Evolutionary conservation across 2,888 invertebrate species (phyloP), one percentile per base, ranked within the genome.

Genomic region (Phrixothrix hirtus): DNA sequence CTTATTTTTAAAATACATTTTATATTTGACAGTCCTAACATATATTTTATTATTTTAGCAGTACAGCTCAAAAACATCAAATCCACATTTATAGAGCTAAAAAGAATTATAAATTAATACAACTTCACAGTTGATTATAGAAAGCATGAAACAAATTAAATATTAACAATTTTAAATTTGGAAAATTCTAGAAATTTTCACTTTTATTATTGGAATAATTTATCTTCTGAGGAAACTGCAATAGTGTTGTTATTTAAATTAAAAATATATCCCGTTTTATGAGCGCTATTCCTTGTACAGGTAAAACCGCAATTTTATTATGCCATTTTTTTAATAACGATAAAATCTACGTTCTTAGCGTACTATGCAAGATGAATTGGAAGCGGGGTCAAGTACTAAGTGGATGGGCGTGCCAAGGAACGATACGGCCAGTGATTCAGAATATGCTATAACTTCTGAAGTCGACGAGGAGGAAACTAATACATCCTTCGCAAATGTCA

Each of bases 391-490:
- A 54, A 54, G 44, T 45, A 42, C 44, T 54, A 54, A 54, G 54
- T 54, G 54, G 48, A 45, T 54, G 54, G 54, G 54, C 54, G 54
- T 48, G 48, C 35, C 54, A 32, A 44, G 44, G 26, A 48, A 48
- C 48, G 49, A 54, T 54, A 48, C 54, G 48, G 54, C 44, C 49
- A 48, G 48, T 54, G 49, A 53, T 53, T 53, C 53, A 53, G 53
- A 53, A 53, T 53, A 53, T 53, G 47, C 53, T 53, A 53, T 53
- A 53, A 53, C 43, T 53, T 53, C 53, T 53, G 53, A 48, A 53
- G 29, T 48, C 47, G 53, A 53, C 53, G 53, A 43, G 48, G 53
- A 48, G 47, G 53, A 53, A 53, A 53, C 53, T 53, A 53, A 53
- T 53, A 47, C 53, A 53, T 53, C 53, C 41, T 47, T 53, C 42